Base-by-base conservation (phyloP, 1,140 invertebrate genomes). In the Carcinoscorpius rotundicauda region DNA sequence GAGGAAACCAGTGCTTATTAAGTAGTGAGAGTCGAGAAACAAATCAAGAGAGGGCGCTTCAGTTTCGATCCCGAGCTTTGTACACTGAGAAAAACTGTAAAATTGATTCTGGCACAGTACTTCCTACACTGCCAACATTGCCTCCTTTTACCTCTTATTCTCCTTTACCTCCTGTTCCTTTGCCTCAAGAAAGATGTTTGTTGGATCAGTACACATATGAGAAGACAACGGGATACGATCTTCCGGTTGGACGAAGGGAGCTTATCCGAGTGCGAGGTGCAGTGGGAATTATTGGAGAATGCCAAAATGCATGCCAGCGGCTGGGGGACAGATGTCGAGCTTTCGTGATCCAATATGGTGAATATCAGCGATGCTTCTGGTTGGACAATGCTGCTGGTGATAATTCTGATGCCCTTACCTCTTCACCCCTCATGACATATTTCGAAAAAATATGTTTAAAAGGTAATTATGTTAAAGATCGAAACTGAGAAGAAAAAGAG, bases 401-500 rank as follows among this genome's bases (percentile, higher is more conserved):
- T 56, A 75, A 79, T 10, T 68, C 73, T 5, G 72, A 71, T 8
- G 68, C 72, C 8, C 73, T 82, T 4, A 72, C 73, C 49, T 72
- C 78, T 4, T 69, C 76, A 4, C 67, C 75, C 0, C 76, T 78
- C 61, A 72, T 76, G 4, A 73, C 78, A 48, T 81, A 81, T 69
- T 81, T 78, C 70, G 80, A 82, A 68, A 82, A 82, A 70, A 78
- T 81, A 51, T 82, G 81, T 68, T 65, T 80, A 48, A 65, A 71
- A 70, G 76, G 76, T 78, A 69, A 71, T 29, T 29, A 29, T 29
- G 29, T 29, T 29, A 29, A 29, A 29, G 29, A 29, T 29, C 29
- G 29, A 29, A 29, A 29, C 29, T 29, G 29, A 29, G 29, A 29
- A 29, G 29, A 29, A 29, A 29, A 29, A 29, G 29, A 29, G 29